These are phyloP conservation scores for Oreotragus oreotragus DNA, from an alignment of 2,113 vertebrate species.

Conservation along the genomic window DNA sequence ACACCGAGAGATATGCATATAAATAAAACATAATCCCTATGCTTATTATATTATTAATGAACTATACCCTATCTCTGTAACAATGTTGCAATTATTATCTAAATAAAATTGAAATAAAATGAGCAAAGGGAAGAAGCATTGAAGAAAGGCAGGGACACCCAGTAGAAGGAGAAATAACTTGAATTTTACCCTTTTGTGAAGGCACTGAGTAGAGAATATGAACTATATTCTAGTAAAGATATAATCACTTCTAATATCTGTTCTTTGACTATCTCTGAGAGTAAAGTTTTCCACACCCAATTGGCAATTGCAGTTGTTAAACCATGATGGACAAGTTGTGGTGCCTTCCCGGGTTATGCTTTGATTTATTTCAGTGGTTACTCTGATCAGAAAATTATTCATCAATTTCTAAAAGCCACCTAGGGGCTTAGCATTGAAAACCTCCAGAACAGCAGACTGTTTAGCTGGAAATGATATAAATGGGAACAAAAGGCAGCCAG, in stretches of 20 bases:
- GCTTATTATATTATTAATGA: slow-evolving; percentile 2
- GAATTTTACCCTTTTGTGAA: background rate
- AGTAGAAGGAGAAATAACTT: background rate
- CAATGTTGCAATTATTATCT: background rate
- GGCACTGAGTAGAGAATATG: background rate
- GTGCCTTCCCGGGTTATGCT: background rate
- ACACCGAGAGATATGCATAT: background rate
- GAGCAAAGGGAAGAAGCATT: background rate
- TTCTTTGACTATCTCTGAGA: background rate
- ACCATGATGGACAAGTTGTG: background rate
- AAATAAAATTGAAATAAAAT: background rate
- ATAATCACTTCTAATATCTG: background rate
- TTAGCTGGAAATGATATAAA: slow-evolving; percentile 1
- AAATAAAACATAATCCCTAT: background rate
- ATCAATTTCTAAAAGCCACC: slow-evolving; percentile 25
- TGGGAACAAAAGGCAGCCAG: slow-evolving; percentile 60
- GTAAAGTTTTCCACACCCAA: background rate
- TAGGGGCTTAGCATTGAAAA: slow-evolving; percentile 27
- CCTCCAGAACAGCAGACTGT: background rate
- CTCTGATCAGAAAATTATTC: slow-evolving; percentile 43
- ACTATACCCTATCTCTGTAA: background rate
- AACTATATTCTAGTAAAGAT: slow-evolving; percentile 6
- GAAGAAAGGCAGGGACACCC: background rate
- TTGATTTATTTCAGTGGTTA: background rate
- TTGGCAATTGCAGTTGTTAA: background rate